These are phyloP conservation scores for Parnassius mnemosyne DNA, from an alignment of 2,888 invertebrate genomes.

Conservation along the genomic window DNA sequence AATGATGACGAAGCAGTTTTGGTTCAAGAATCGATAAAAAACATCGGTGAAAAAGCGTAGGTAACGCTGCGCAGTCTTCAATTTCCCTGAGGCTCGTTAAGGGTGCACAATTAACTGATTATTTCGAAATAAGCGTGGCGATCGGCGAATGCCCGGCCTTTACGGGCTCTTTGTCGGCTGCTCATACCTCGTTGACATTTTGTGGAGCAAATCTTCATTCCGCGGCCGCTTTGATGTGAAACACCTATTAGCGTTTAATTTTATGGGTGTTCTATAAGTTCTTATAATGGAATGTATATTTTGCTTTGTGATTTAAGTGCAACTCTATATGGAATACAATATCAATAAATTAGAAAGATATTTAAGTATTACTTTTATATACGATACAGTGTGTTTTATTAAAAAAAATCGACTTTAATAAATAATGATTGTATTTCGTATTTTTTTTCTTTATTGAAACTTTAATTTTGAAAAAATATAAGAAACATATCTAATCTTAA, in stretches of 20 bases:
- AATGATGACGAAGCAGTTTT: neutral
- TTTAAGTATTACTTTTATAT: neutral
- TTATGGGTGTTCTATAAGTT: slow-evolving; percentile 54
- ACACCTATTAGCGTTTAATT: slow-evolving; percentile 67
- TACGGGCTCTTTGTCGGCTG: slow-evolving; percentile 63
- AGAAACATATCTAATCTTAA: no score
- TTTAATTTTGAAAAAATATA: no score
- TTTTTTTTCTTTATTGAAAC: no score
- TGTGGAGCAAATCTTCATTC: slow-evolving; percentile 77
- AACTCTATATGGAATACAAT: neutral
- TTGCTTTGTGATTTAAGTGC: neutral
- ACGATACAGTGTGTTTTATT: no score
- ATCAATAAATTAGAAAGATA: neutral
- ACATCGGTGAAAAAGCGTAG: slow-evolving; percentile 17
- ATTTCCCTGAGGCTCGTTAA: slow-evolving; percentile 48
- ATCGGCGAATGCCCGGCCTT: slow-evolving; percentile 51
- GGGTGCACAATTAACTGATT: slow-evolving; percentile 68
- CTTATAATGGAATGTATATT: slow-evolving; percentile 38
- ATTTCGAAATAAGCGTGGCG: slow-evolving; percentile 62
- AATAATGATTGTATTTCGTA: no score
- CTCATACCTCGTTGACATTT: slow-evolving; percentile 69
- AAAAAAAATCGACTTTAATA: no score
- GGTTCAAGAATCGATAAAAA: slow-evolving; percentile 4
- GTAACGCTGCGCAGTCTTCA: slow-evolving; percentile 33
- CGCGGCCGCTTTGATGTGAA: slow-evolving; percentile 69